Evolutionary conservation across 2,888 invertebrate genomes (phyloP).

Genomic region (Tenthredo distinguenda): DNA sequence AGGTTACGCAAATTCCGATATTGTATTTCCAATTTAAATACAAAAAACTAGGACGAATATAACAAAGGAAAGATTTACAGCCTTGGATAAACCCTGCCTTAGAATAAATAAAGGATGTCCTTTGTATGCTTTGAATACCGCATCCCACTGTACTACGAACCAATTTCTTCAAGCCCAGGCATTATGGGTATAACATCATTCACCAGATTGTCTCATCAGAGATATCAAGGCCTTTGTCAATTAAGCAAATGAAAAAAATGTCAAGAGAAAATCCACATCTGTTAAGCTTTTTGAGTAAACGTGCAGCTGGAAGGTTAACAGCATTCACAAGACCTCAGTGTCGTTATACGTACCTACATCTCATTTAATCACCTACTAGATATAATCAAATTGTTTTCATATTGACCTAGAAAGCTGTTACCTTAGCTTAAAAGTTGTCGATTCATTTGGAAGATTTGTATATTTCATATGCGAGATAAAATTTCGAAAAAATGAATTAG

Average conservation of each 20-base stretch:
- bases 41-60: background rate
- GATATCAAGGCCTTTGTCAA: background rate
- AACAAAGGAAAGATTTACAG: conserved; percentile 17
- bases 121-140: background rate
- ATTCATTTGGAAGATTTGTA: background rate
- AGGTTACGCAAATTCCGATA: conserved; percentile 26
- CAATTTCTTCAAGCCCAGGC: no score
- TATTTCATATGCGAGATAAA: background rate
- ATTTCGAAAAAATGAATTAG: background rate
- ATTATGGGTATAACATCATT: background rate
- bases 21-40: background rate
- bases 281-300: background rate
- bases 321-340: background rate
- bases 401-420: background rate
- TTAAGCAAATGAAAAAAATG: background rate
- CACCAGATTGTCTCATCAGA: background rate
- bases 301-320: background rate
- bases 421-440: background rate
- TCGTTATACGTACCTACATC: background rate
- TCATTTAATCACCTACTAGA: background rate
- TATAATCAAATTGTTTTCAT: background rate
- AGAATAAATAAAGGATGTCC: background rate
- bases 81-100: background rate
- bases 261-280: background rate
- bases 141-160: no score